Percentiles rank a stretch among this genome's conserved stretches.
phyloP scores from a whole-genome alignment of 92 coral and sea anemone species.

The Palythoa grandiflora region DNA sequence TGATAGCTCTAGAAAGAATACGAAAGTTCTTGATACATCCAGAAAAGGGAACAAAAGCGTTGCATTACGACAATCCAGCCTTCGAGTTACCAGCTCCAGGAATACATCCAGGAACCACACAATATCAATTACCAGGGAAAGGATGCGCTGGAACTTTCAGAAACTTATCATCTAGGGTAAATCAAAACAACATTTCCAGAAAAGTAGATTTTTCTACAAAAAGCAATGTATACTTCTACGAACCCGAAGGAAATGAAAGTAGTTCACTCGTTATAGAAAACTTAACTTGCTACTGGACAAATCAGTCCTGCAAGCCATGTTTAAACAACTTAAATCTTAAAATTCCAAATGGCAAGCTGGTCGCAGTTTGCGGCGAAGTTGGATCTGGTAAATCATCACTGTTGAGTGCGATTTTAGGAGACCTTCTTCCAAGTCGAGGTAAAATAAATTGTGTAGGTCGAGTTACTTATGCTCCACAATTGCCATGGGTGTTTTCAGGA shows the following conservation, averaged over 20 bases:
- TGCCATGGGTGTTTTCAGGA: constrained; percentile 27
- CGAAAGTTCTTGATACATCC: background rate
- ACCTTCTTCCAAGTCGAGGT: constrained; percentile 3
- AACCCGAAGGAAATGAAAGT: background rate
- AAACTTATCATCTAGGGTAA: background rate
- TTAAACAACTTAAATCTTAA: background rate
- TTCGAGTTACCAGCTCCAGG: background rate
- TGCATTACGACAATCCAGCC: background rate
- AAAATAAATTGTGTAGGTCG: background rate
- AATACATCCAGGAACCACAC: background rate
- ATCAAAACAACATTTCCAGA: background rate
- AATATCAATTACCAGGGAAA: background rate
- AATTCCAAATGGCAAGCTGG: background rate
- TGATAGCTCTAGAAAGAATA: constrained; percentile 3
- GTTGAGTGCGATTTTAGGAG: constrained; percentile 1
- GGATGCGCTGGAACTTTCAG: background rate
- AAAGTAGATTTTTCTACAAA: background rate
- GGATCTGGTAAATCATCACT: constrained; percentile 16
- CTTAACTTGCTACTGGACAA: constrained; percentile 11
- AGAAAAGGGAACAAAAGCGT: constrained; percentile 12
- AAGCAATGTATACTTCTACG: too few relatives aligned
- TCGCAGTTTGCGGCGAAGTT: constrained; percentile 8
- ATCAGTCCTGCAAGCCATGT: background rate
- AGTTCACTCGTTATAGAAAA: background rate
- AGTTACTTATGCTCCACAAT: background rate